Conservation (phyloP, 1,140 invertebrate genomes). For the Heliconius himera region DNA sequence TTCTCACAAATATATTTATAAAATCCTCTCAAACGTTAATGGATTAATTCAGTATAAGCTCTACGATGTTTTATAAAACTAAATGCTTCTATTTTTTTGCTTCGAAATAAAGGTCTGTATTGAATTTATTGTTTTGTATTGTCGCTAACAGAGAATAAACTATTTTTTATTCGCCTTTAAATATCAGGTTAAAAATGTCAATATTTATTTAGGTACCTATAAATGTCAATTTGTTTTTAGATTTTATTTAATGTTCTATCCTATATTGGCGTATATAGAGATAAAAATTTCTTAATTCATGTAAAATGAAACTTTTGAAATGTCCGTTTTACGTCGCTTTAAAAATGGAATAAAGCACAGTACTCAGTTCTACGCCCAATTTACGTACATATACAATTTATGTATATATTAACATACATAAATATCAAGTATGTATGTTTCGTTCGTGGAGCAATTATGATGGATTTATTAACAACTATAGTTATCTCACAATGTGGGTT, state of each 20-base stretch:
- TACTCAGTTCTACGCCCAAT: too few species aligned
- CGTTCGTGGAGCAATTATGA: neutral
- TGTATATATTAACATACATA: neutral
- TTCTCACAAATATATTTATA: neutral
- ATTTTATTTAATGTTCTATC: too few species aligned
- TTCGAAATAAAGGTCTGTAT: neutral
- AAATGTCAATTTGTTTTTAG: too few species aligned
- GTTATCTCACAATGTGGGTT: neutral
- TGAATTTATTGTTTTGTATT: conserved; percentile 2
- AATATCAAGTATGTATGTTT: neutral
- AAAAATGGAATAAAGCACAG: too few species aligned
- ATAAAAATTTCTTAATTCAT: too few species aligned
- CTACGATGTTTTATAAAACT: neutral
- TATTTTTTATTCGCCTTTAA: neutral
- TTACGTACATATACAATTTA: too few species aligned
- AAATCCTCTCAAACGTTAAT: conserved; percentile 9
- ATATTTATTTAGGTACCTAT: neutral
- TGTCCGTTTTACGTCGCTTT: too few species aligned
- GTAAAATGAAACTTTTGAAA: too few species aligned
- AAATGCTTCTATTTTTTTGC: neutral
- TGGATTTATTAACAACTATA: neutral
- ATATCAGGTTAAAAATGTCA: neutral
- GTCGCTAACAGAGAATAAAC: neutral
- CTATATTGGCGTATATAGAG: too few species aligned
- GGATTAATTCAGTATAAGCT: neutral